phyloP scores from a whole-genome alignment of 2,797 vertebrate genomes.

The Sandelia bainsii region DNA sequence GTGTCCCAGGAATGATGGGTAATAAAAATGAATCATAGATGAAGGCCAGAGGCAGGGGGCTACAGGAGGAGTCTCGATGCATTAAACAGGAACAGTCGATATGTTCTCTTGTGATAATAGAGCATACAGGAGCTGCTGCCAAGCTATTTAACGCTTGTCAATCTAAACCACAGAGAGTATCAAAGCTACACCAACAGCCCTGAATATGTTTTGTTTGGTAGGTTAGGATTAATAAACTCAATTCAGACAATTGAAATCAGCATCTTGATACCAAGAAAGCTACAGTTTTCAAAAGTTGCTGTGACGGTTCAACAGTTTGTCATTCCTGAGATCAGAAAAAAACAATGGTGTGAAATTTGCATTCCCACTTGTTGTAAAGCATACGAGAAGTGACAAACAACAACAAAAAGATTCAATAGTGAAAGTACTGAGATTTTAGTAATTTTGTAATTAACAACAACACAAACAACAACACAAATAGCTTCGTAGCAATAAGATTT shows the following conservation, averaged over 20 bases:
- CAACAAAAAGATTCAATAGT: neutral
- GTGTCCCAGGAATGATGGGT: conserved; percentile 85
- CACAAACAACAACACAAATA: conserved; percentile 60
- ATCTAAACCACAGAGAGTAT: conserved; percentile 68
- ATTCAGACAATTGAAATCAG: conserved; percentile 31
- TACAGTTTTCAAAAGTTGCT: conserved; percentile 13
- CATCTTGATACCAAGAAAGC: conserved; percentile 11
- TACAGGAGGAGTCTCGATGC: conserved; percentile 84
- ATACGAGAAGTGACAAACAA: neutral
- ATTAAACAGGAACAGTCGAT: conserved; percentile 87
- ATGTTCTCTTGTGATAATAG: conserved; percentile 87
- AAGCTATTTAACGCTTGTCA: conserved; percentile 87
- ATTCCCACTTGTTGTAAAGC: neutral
- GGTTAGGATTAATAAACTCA: conserved; percentile 49
- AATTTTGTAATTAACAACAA: conserved; percentile 70
- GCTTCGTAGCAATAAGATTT: conserved; percentile 63
- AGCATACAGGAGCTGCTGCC: conserved; percentile 81
- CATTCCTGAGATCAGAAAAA: neutral
- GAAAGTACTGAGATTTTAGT: conserved; percentile 38
- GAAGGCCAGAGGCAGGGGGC: conserved; percentile 85
- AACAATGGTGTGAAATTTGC: neutral
- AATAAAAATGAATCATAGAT: conserved; percentile 90
- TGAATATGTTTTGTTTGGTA: conserved; percentile 60
- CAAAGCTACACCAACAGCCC: conserved; percentile 47
- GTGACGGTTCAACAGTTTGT: neutral